Percentiles rank a stretch among this genome's conserved stretches.
phyloP scores from a whole-genome alignment of 2,888 invertebrate genomes.

The Acanthopleura granulata region DNA sequence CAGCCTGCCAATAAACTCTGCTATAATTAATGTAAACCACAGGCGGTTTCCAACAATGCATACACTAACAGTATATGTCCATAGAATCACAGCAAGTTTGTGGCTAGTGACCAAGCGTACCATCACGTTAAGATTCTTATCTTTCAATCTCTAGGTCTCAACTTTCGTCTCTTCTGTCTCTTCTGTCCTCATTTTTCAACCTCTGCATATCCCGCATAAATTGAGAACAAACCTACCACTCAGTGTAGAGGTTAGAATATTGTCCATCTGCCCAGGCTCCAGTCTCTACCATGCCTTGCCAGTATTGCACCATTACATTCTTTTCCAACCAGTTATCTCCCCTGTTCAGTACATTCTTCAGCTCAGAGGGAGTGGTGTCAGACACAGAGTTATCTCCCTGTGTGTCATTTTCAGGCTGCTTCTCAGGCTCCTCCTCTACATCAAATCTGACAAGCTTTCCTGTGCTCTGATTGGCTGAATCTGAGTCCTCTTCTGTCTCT shows the following conservation, averaged over 20 bases:
- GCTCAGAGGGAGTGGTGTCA: constrained; percentile 22
- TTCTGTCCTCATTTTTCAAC: too few species aligned
- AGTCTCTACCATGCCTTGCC: constrained; percentile 42
- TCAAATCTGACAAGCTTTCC: constrained; percentile 7
- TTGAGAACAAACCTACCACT: constrained; percentile 25
- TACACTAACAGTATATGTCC: too few species aligned
- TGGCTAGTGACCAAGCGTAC: too few species aligned
- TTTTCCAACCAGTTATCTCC: constrained; percentile 50
- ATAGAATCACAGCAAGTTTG: too few species aligned
- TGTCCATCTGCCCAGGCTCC: constrained; percentile 25
- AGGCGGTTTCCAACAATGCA: too few species aligned
- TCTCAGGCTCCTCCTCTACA: constrained; percentile 23
- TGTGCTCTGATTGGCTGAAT: constrained; percentile 5
- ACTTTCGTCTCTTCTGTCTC: too few species aligned
- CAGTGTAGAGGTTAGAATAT: constrained; percentile 32
- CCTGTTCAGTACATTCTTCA: constrained; percentile 27
- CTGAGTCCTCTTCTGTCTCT: constrained; percentile 20
- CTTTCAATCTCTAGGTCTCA: too few species aligned
- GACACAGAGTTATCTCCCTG: not conserved
- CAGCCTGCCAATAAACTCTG: too few species aligned
- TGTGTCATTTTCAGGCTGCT: not conserved
- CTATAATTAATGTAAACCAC: too few species aligned
- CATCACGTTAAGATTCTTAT: too few species aligned
- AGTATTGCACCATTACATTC: constrained; percentile 60
- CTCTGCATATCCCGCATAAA: not conserved